Evolutionary conservation across 2,888 invertebrate species (phyloP).

Genomic region (Dusona sp.): DNA sequence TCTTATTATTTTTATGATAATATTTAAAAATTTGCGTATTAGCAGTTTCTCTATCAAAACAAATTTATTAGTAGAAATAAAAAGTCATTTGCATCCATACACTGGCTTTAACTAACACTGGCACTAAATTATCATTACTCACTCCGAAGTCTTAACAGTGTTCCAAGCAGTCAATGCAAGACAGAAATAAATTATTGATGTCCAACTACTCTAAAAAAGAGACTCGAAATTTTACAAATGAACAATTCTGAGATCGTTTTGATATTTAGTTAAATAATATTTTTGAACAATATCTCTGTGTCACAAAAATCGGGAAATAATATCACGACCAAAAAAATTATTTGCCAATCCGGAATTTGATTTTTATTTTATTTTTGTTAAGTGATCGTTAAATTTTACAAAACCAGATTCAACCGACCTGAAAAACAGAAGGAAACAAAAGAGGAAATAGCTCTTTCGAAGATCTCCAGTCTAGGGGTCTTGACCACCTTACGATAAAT

Average conservation of each 20-base stretch:
- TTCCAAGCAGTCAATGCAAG: neutral
- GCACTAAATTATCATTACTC: neutral
- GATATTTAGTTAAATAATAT: neutral
- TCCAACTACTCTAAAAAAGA: neutral
- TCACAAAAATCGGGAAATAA: constrained; percentile 14
- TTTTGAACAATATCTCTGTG: constrained; percentile 4
- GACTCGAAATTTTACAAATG: neutral
- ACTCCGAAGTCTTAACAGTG: constrained; percentile 5
- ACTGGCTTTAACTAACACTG: neutral
- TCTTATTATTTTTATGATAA: neutral
- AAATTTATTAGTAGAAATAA: constrained; percentile 13
- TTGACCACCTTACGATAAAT: constrained; percentile 59
- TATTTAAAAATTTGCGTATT: constrained; percentile 1
- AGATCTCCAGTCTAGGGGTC: constrained; percentile 38
- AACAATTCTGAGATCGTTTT: neutral
- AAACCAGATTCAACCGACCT: constrained; percentile 36
- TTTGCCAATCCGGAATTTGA: constrained; percentile 21
- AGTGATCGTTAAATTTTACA: constrained; percentile 20
- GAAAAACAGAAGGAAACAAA: constrained; percentile 38
- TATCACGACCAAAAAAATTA: constrained; percentile 21
- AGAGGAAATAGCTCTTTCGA: constrained; percentile 47
- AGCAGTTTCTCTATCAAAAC: neutral
- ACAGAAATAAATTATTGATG: neutral
- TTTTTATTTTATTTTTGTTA: constrained; percentile 16
- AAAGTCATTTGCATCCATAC: neutral